Conservation (phyloP, 2,888 invertebrate genomes). For the Lasioglossum villosulum region DNA sequence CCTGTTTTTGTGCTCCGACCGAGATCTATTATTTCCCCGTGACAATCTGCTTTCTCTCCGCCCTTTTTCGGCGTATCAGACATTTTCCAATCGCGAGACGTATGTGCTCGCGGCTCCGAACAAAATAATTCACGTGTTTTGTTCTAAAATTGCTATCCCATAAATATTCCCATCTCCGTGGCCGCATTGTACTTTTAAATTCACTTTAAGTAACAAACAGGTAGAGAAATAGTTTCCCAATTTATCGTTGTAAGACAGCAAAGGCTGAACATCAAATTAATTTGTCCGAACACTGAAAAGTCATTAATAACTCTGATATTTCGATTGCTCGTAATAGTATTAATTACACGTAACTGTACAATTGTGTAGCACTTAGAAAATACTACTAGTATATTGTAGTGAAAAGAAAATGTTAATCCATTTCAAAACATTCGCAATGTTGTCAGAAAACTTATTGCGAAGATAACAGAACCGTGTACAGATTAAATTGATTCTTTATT, state of each 20-base stretch:
- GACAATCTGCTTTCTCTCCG: constrained; percentile 64
- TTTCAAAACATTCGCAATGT: background rate
- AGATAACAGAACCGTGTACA: background rate
- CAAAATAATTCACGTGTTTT: constrained; percentile 50
- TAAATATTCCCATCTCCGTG: constrained; percentile 37
- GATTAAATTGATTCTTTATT: background rate
- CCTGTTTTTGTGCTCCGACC: constrained; percentile 65
- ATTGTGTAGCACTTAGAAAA: background rate
- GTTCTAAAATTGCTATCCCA: constrained; percentile 47
- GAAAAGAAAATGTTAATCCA: background rate
- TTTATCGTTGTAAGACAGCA: background rate
- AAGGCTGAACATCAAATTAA: background rate
- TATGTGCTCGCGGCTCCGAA: constrained; percentile 39
- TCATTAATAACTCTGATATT: background rate
- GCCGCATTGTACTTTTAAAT: constrained; percentile 19
- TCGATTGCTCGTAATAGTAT: background rate
- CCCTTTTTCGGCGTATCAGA: constrained; percentile 38
- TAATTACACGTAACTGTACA: background rate
- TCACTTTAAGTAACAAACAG: constrained; percentile 15
- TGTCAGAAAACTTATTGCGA: background rate
- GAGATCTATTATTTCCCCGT: constrained; percentile 65
- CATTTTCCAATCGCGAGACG: constrained; percentile 41
- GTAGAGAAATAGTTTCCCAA: background rate
- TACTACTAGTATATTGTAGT: background rate
- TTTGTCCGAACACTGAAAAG: background rate